phyloP scores from a whole-genome alignment of 1,140 invertebrate species.

The Berghia stephanieae region DNA sequence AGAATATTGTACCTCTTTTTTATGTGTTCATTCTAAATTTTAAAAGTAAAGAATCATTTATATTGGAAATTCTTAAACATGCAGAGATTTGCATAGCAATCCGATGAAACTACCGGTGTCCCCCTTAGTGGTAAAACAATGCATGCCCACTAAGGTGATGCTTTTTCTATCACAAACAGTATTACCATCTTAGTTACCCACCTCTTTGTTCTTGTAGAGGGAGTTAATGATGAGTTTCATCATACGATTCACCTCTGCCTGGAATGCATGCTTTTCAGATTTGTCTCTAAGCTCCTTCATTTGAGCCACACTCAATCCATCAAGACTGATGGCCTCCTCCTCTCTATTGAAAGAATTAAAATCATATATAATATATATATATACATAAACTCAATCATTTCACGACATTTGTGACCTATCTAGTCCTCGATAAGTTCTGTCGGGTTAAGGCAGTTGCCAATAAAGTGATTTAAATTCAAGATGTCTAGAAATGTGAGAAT shows the following conservation, averaged over 20 bases:
- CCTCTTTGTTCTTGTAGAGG: constrained; percentile 96
- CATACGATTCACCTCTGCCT: constrained; percentile 96
- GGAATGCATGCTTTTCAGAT: constrained; percentile 93
- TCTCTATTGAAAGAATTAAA: too few relatives aligned
- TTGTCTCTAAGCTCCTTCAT: constrained; percentile 90
- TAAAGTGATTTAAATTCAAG: too few relatives aligned
- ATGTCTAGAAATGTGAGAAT: too few relatives aligned
- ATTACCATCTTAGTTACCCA: too few relatives aligned
- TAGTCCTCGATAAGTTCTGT: too few relatives aligned
- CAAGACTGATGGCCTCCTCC: constrained; percentile 96
- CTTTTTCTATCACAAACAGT: neutral
- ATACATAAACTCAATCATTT: too few relatives aligned
- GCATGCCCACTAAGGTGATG: neutral
- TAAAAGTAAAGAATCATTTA: neutral
- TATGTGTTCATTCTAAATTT: too few relatives aligned
- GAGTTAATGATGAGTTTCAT: constrained; percentile 99
- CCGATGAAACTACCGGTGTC: neutral
- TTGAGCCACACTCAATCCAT: constrained; percentile 91
- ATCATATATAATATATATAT: too few relatives aligned
- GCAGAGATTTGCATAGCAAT: neutral
- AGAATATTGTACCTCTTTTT: too few relatives aligned
- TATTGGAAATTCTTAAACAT: neutral
- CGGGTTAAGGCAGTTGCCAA: too few relatives aligned
- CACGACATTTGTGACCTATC: too few relatives aligned
- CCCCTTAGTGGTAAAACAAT: neutral